phyloP scores from a whole-genome alignment of 2,888 invertebrate genomes.

The Flexamia atlantica region DNA sequence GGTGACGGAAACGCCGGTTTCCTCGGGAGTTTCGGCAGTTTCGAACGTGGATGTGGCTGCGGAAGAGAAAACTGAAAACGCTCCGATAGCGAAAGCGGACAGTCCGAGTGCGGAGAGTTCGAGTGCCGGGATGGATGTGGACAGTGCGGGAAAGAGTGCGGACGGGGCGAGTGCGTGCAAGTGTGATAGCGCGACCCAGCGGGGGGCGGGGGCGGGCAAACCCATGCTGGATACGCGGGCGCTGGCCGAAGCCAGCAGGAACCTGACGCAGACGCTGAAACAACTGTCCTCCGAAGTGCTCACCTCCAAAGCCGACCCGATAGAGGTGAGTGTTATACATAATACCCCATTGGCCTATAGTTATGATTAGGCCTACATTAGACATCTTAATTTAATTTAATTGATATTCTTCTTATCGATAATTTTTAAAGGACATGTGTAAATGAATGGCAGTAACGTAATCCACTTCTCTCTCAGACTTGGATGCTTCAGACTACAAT shows the following conservation, averaged over 20 bases:
- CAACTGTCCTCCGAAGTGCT: slow-evolving; percentile 94
- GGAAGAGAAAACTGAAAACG: slow-evolving; percentile 33
- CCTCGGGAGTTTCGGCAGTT: no score
- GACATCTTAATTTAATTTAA: no score
- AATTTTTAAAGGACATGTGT: no score
- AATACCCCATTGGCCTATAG: no score
- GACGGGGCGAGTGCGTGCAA: slow-evolving; percentile 36
- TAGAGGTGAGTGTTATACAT: slow-evolving; percentile 70
- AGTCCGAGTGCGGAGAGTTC: slow-evolving; percentile 28
- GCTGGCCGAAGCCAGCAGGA: slow-evolving; percentile 93
- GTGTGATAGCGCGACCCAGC: slow-evolving; percentile 35
- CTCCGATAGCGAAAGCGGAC: slow-evolving; percentile 35
- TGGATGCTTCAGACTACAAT: no score
- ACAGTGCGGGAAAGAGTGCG: slow-evolving; percentile 48
- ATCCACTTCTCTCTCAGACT: no score
- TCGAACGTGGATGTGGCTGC: slow-evolving; percentile 14
- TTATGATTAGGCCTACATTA: no score
- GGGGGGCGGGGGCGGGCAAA: slow-evolving; percentile 70
- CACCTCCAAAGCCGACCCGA: slow-evolving; percentile 75
- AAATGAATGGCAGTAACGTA: no score
- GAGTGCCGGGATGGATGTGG: slow-evolving; percentile 58
- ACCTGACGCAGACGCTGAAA: slow-evolving; percentile 93
- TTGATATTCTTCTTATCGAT: no score
- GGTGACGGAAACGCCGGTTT: slow-evolving; percentile 3
- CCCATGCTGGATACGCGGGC: slow-evolving; percentile 83